Percentiles rank a stretch among this genome's conserved stretches.
These are phyloP conservation scores for Atherinosoma microstoma DNA, from an alignment of 2,797 vertebrate species.

Conservation along the genomic window DNA sequence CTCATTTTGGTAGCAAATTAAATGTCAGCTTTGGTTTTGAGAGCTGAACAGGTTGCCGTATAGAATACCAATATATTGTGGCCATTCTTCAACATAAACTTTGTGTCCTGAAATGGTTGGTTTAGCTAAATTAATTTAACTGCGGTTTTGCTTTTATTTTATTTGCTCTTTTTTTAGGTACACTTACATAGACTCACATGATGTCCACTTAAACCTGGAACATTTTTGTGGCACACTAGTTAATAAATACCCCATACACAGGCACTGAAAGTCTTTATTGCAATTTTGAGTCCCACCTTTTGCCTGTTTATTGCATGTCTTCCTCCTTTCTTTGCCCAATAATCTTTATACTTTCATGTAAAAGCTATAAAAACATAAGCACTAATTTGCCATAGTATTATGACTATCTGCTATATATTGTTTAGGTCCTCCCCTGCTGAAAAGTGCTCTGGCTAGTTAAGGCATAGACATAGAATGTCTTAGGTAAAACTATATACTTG, in stretches of 20 bases:
- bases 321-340: background rate
- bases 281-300: background rate
- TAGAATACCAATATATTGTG: conserved; percentile 58
- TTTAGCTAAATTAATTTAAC: conserved; percentile 35
- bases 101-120: background rate
- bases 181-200: background rate
- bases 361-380: background rate
- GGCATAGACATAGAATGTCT: too few relatives aligned
- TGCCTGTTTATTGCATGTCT: background rate
- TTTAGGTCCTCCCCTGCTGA: too few relatives aligned
- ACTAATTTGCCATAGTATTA: too few relatives aligned
- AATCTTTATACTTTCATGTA: background rate
- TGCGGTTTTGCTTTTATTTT: conserved; percentile 2
- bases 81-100: conserved; percentile 16
- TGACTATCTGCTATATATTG: too few relatives aligned
- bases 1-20: conserved; percentile 81
- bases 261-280: background rate
- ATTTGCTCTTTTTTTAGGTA: background rate
- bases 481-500: too few relatives aligned
- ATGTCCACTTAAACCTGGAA: background rate
- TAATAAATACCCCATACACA: background rate
- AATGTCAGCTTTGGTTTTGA: conserved; percentile 72
- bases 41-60: conserved; percentile 45
- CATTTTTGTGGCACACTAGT: background rate
- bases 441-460: too few relatives aligned